These are phyloP conservation scores for Cantharis flavilabris DNA, from an alignment of 2,888 invertebrate genomes.

Conservation along the genomic window DNA sequence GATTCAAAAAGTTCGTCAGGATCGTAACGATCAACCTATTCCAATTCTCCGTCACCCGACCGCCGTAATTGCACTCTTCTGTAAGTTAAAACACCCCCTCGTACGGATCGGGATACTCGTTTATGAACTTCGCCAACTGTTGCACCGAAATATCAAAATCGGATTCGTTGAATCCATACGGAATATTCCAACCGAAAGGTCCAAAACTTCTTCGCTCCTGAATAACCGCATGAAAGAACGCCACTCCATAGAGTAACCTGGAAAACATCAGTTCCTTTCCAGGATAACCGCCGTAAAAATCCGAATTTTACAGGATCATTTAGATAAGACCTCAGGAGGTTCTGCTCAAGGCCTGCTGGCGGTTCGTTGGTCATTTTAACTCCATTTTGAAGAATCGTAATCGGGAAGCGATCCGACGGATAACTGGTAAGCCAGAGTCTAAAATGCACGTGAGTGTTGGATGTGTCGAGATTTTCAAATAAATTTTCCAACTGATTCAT, in stretches of 20 bases:
- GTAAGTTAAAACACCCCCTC: constrained; percentile 85
- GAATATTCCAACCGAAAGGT: constrained; percentile 84
- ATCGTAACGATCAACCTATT: constrained; percentile 80
- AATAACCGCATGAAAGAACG: constrained; percentile 84
- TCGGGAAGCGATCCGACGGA: constrained; percentile 84
- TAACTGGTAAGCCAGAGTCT: constrained; percentile 91
- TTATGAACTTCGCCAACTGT: constrained; percentile 82
- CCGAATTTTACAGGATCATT: constrained; percentile 84
- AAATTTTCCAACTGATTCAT: constrained; percentile 76
- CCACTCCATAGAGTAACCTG: constrained; percentile 76
- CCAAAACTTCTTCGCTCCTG: constrained; percentile 84
- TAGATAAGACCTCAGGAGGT: constrained; percentile 81
- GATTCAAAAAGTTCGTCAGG: constrained; percentile 74
- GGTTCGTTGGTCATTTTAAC: constrained; percentile 96
- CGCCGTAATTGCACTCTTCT: constrained; percentile 91
- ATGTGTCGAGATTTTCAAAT: constrained; percentile 71
- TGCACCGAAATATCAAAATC: constrained; percentile 83
- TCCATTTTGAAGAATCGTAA: constrained; percentile 82
- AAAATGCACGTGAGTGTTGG: constrained; percentile 73
- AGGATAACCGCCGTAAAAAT: constrained; percentile 78
- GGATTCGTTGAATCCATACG: constrained; percentile 84
- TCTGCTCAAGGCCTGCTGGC: constrained; percentile 85
- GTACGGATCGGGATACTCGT: constrained; percentile 78
- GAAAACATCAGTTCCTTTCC: constrained; percentile 80
- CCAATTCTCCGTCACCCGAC: constrained; percentile 85